A percentile compares a stretch with the other conserved stretches of the same genome.
Conservation (phyloP, 2,797 vertebrate genomes). For the Pantherophis alleghaniensis region DNA sequence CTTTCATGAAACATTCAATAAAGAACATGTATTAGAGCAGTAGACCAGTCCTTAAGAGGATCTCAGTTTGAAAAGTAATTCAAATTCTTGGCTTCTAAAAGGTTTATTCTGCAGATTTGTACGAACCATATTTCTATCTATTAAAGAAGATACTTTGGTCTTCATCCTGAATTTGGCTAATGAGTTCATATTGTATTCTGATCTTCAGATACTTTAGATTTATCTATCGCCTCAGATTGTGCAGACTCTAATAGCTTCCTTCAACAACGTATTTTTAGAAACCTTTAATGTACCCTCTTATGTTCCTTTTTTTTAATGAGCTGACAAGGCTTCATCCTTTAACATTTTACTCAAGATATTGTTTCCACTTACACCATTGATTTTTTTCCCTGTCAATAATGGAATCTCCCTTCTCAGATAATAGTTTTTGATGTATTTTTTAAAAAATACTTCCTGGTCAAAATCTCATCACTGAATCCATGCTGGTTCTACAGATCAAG, state of each 20-base stretch:
- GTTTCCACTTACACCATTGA: constrained; percentile 10
- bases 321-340: neutral
- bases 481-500: neutral
- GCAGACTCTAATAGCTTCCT: neutral
- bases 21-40: neutral
- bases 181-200: constrained; percentile 1
- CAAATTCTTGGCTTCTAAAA: neutral
- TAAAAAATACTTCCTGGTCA: neutral
- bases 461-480: neutral
- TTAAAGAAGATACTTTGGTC: neutral
- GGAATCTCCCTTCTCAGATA: neutral
- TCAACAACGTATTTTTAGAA: neutral
- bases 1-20: neutral
- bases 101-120: neutral
- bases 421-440: neutral
- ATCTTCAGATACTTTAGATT: neutral
- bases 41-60: neutral
- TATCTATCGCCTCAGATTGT: neutral
- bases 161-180: neutral
- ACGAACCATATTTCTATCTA: neutral
- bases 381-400: neutral
- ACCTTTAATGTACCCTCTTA: neutral
- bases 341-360: neutral
- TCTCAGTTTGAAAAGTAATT: neutral
- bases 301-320: neutral